These are phyloP conservation scores for Syngnathus scovelli DNA, from an alignment of 2,113 vertebrate genomes.

Conservation along the genomic window DNA sequence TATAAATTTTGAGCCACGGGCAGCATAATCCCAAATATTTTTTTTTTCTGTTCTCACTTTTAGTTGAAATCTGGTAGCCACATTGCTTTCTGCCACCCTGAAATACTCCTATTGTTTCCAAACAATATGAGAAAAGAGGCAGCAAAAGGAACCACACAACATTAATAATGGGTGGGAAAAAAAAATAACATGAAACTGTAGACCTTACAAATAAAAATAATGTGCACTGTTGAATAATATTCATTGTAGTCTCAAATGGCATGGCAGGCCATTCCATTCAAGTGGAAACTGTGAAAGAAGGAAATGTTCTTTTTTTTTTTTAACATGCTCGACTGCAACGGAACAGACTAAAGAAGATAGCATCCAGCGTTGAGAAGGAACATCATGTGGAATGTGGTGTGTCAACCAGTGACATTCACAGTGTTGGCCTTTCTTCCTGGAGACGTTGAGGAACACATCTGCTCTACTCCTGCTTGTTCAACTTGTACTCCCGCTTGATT, in stretches of 20 bases:
- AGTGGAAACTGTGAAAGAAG: neutral
- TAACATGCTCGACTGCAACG: neutral
- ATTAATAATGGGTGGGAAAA: neutral
- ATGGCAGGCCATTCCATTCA: neutral
- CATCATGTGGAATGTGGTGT: neutral
- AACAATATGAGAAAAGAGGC: neutral
- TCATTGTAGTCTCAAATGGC: neutral
- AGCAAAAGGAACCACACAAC: neutral
- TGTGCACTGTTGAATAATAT: neutral
- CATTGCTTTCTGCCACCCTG: neutral
- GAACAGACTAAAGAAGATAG: neutral
- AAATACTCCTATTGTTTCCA: neutral
- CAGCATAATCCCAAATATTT: neutral
- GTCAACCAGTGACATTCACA: conserved; percentile 7
- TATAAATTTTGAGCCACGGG: too few species aligned
- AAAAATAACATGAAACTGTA: conserved; percentile 14
- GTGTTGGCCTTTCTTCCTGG: neutral
- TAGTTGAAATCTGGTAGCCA: neutral
- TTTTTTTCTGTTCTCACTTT: neutral
- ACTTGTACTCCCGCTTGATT: conserved; percentile 81
- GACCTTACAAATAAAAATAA: conserved; percentile 7
- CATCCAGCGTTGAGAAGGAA: neutral
- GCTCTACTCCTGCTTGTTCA: conserved; percentile 63
- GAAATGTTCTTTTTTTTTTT: neutral
- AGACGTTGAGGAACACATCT: neutral